Evolutionary conservation across 1,140 invertebrate genomes (phyloP).

Genomic region (Aphelinus atriplicis): DNA sequence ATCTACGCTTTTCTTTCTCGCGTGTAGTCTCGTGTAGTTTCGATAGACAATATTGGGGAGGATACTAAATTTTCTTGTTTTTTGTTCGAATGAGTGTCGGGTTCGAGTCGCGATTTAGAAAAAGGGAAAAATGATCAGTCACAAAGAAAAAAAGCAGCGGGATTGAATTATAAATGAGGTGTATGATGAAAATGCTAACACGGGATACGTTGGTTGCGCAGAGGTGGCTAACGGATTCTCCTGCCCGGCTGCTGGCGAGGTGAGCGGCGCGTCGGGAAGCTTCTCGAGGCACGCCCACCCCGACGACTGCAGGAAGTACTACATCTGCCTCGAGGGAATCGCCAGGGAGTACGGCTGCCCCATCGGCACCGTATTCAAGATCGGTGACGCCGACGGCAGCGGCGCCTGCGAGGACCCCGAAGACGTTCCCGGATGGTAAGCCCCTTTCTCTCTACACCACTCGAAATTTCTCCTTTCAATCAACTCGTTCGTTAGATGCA

Average conservation of each 20-base stretch:
- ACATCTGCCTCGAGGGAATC: slow-evolving; percentile 89
- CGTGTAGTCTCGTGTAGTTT: no score
- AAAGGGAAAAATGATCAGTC: no score
- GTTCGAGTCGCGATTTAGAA: no score
- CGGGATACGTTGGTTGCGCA: slow-evolving; percentile 54
- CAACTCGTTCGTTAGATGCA: neutral
- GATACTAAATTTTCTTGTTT: no score
- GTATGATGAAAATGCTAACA: no score
- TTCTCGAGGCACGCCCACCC: slow-evolving; percentile 95
- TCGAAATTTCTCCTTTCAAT: neutral
- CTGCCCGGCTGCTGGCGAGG: slow-evolving; percentile 84
- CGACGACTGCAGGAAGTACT: slow-evolving; percentile 95
- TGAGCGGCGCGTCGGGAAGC: slow-evolving; percentile 80
- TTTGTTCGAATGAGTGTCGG: no score
- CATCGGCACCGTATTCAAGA: slow-evolving; percentile 95
- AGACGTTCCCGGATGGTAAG: slow-evolving; percentile 94
- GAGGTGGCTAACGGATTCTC: slow-evolving; percentile 90
- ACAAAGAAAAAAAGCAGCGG: no score
- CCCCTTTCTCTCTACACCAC: slow-evolving; percentile 38
- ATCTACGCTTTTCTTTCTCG: no score
- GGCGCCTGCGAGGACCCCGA: slow-evolving; percentile 93
- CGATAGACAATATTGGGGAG: no score
- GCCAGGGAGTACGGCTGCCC: slow-evolving; percentile 94
- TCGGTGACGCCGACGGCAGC: slow-evolving; percentile 86
- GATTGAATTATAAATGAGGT: no score